Evolutionary conservation across 2,113 vertebrate species (phyloP).

Genomic region (Gobiocypris rarus): DNA sequence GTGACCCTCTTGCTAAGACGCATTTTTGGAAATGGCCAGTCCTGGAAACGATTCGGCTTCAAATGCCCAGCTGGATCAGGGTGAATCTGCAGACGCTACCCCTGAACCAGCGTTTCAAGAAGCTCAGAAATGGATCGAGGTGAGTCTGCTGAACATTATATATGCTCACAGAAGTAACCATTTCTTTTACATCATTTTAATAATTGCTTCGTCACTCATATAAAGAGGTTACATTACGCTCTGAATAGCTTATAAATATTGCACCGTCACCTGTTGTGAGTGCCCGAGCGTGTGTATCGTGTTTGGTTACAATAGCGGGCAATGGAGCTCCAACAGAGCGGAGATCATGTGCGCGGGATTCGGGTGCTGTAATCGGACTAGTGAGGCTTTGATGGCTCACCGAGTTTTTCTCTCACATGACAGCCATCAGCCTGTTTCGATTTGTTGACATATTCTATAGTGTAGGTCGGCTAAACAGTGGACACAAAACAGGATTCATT

Average conservation of each 20-base stretch:
- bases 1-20: constrained; percentile 12
- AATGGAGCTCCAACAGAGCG: neutral
- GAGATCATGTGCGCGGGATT: constrained; percentile 47
- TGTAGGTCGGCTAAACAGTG: neutral
- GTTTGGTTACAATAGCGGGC: constrained; percentile 44
- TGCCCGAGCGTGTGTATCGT: constrained; percentile 12
- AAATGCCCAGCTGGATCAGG: constrained; percentile 56
- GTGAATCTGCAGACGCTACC: constrained; percentile 68
- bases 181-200: neutral
- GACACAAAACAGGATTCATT: neutral
- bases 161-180: neutral
- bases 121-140: constrained; percentile 87
- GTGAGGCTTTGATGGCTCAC: constrained; percentile 11
- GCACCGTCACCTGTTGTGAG: constrained; percentile 48
- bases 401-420: constrained; percentile 30
- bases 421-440: neutral
- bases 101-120: constrained; percentile 80
- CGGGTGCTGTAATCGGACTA: constrained; percentile 40
- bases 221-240: neutral
- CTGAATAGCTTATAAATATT: constrained; percentile 39
- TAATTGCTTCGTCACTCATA: neutral
- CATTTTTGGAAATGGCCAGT: constrained; percentile 78
- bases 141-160: constrained; percentile 60
- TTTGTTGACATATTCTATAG: neutral
- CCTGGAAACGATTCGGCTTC: constrained; percentile 70